Percentiles rank a stretch among this genome's conserved stretches.
These are phyloP conservation scores for Meta bourneti DNA, from an alignment of 2,888 invertebrate species.

Conservation along the genomic window DNA sequence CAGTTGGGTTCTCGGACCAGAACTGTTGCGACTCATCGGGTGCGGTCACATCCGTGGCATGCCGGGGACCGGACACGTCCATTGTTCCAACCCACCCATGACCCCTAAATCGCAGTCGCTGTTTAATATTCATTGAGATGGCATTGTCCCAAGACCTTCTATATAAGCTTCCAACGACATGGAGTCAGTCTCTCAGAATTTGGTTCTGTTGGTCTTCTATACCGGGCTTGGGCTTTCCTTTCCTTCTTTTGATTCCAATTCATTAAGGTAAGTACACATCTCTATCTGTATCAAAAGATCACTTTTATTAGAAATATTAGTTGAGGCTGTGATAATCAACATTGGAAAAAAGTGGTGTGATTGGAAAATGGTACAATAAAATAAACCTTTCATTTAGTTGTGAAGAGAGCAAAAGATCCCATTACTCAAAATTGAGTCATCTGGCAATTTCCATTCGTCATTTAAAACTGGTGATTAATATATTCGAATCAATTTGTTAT, in stretches of 20 bases:
- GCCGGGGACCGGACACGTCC: slow-evolving; percentile 43
- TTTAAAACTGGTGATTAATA: too few species aligned
- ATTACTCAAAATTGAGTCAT: too few species aligned
- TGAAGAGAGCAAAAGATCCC: too few species aligned
- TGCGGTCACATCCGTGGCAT: slow-evolving; percentile 30
- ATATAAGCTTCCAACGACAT: background rate
- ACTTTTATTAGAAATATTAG: background rate
- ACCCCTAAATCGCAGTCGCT: slow-evolving; percentile 5
- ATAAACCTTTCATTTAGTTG: too few species aligned
- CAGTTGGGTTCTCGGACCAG: background rate
- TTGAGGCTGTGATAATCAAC: background rate
- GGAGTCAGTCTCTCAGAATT: slow-evolving; percentile 29
- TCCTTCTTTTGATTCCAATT: background rate
- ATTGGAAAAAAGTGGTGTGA: too few species aligned
- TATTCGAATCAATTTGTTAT: too few species aligned
- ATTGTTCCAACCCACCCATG: slow-evolving; percentile 20
- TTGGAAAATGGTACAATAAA: too few species aligned
- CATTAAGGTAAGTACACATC: slow-evolving; percentile 17
- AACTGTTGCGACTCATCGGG: slow-evolving; percentile 26
- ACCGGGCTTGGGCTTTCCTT: slow-evolving; percentile 27
- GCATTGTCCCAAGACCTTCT: slow-evolving; percentile 6
- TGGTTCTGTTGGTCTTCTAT: slow-evolving; percentile 16
- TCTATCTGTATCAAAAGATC: background rate
- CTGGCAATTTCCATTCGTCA: too few species aligned
- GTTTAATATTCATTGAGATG: background rate